Conservation (phyloP, 2,797 vertebrate genomes). For the Chromis chromis region DNA sequence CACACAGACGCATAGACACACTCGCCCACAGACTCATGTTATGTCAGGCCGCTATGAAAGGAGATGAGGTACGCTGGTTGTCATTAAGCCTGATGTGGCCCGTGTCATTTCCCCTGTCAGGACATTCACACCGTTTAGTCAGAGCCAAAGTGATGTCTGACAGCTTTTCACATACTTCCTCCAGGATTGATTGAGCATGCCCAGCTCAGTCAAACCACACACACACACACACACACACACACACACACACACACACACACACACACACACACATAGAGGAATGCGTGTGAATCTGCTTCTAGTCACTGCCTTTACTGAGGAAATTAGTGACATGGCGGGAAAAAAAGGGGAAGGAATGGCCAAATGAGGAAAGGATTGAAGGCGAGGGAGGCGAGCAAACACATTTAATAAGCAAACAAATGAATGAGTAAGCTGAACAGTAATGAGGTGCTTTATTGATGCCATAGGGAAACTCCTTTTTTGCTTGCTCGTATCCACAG, state of each 20-base stretch:
- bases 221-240: conserved; percentile 1
- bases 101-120: conserved; percentile 83
- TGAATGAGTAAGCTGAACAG: conserved; percentile 80
- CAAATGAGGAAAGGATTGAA: conserved; percentile 43
- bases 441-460: conserved; percentile 82
- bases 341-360: conserved; percentile 51
- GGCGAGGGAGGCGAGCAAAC: conserved; percentile 63
- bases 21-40: conserved; percentile 79
- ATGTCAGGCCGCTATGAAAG: conserved; percentile 73
- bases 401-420: conserved; percentile 83
- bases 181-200: conserved; percentile 78
- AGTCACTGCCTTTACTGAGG: conserved; percentile 57
- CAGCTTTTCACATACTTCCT: conserved; percentile 77
- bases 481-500: conserved; percentile 79
- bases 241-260: conserved; percentile 1
- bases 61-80: conserved; percentile 78
- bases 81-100: conserved; percentile 82
- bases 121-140: conserved; percentile 84
- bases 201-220: conserved; percentile 64
- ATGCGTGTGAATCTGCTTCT: conserved; percentile 66
- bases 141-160: conserved; percentile 83
- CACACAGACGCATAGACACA: conserved; percentile 9
- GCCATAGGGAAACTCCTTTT: conserved; percentile 79
- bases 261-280: conserved; percentile 1
- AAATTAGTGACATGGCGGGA: conserved; percentile 62